phyloP scores from a whole-genome alignment of 2,888 invertebrate genomes.

The Meteorus colon region DNA sequence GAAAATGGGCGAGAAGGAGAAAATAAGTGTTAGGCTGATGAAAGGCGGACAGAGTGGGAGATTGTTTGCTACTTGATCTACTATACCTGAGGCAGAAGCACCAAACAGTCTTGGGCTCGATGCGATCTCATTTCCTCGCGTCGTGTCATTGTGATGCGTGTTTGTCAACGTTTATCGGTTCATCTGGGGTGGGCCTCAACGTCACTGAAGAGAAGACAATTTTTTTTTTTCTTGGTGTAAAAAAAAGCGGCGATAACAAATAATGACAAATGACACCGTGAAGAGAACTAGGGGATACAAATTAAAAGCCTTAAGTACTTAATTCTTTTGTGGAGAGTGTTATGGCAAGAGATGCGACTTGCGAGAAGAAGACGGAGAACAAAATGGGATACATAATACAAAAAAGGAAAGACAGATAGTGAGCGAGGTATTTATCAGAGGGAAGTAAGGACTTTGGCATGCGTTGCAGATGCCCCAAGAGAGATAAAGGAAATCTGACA shows the following conservation, averaged over 20 bases:
- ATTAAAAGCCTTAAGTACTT: slow-evolving; percentile 46
- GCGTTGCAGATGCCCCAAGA: slow-evolving; percentile 64
- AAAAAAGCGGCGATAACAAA: slow-evolving; percentile 24
- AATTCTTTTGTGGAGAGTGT: slow-evolving; percentile 36
- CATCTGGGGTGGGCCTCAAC: slow-evolving; percentile 32
- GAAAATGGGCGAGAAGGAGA: background rate
- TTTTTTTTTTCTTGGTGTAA: slow-evolving; percentile 19
- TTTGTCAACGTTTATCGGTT: slow-evolving; percentile 40
- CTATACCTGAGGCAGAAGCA: slow-evolving; percentile 22
- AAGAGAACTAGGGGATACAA: slow-evolving; percentile 44
- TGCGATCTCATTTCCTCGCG: slow-evolving; percentile 46
- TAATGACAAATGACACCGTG: slow-evolving; percentile 32
- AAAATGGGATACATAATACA: slow-evolving; percentile 29
- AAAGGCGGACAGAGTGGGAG: background rate
- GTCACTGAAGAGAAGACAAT: slow-evolving; percentile 30
- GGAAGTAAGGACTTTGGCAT: slow-evolving; percentile 48
- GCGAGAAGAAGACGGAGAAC: slow-evolving; percentile 23
- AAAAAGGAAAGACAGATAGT: slow-evolving; percentile 27
- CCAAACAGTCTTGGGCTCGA: slow-evolving; percentile 27
- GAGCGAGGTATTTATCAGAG: slow-evolving; percentile 24
- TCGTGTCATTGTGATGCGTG: slow-evolving; percentile 33
- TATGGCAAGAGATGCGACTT: slow-evolving; percentile 29
- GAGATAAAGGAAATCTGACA: slow-evolving; percentile 73
- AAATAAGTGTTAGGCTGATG: background rate
- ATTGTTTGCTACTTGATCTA: slow-evolving; percentile 10